These are phyloP conservation scores for Pterobdella sp. DNA, from an alignment of 2,888 invertebrate species.

Conservation along the genomic window DNA sequence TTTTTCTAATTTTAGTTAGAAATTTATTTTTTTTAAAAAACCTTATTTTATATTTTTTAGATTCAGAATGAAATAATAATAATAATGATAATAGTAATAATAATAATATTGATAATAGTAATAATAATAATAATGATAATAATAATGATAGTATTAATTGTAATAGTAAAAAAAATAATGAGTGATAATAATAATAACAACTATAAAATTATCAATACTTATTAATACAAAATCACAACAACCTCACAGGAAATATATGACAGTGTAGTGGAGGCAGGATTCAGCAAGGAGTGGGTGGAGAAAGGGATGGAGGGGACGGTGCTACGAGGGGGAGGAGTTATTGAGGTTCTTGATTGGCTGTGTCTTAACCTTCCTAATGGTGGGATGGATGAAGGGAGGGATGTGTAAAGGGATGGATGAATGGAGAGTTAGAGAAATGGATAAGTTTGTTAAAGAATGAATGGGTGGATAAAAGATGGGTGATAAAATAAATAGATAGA, in stretches of 20 bases:
- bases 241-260: constrained; percentile 45
- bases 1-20: neutral
- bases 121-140: neutral
- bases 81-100: neutral
- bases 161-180: neutral
- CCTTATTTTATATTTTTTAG: neutral
- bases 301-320: constrained; percentile 45
- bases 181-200: neutral
- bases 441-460: too few relatives aligned
- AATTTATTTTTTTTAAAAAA: neutral
- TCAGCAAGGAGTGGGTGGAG: constrained; percentile 46
- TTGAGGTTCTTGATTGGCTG: constrained; percentile 49
- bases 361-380: constrained; percentile 48
- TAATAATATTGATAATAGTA: neutral
- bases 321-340: constrained; percentile 46
- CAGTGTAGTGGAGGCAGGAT: constrained; percentile 44
- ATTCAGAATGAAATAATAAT: neutral
- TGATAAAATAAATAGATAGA: too few relatives aligned
- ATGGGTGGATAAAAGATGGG: too few relatives aligned
- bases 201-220: neutral
- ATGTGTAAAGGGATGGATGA: too few relatives aligned
- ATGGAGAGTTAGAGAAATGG: too few relatives aligned
- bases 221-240: too few relatives aligned
- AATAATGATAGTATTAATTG: neutral
- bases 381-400: constrained; percentile 33